These are phyloP conservation scores for Dicentrarchus labrax DNA, from an alignment of 2,113 vertebrate genomes.

Conservation along the genomic window DNA sequence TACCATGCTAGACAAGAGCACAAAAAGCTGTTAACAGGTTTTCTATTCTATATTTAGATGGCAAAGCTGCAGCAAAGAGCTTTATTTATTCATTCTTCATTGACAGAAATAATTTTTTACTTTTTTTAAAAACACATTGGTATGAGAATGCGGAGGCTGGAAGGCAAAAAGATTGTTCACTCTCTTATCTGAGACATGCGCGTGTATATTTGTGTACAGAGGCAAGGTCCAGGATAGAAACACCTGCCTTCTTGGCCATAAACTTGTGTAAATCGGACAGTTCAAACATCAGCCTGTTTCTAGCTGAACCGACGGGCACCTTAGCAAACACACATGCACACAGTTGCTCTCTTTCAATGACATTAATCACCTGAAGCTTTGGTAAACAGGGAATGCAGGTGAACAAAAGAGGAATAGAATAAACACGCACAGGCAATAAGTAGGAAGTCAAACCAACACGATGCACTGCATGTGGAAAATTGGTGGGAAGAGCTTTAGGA, in stretches of 20 bases:
- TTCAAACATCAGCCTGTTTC: conserved; percentile 90
- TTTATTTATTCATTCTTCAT: background rate
- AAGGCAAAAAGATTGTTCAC: conserved; percentile 32
- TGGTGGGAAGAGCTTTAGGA: conserved; percentile 80
- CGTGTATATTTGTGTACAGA: conserved; percentile 78
- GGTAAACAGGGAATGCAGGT: conserved; percentile 90
- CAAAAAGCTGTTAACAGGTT: conserved; percentile 23
- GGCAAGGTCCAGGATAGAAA: conserved; percentile 84
- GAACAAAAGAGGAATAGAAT: conserved; percentile 72
- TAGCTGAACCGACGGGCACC: conserved; percentile 78
- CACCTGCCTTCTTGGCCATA: conserved; percentile 88
- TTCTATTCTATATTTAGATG: conserved; percentile 31
- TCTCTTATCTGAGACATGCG: conserved; percentile 60
- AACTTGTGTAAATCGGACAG: conserved; percentile 88
- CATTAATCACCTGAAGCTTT: conserved; percentile 94
- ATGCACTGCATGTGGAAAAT: conserved; percentile 89
- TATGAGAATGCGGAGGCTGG: conserved; percentile 54
- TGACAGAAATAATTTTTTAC: background rate
- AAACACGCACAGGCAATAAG: conserved; percentile 78
- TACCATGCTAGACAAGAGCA: background rate
- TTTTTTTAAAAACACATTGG: background rate
- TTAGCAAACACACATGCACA: conserved; percentile 84
- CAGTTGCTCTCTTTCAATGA: conserved; percentile 72
- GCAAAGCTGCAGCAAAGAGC: background rate
- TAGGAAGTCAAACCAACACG: conserved; percentile 91